Evolutionary conservation across 2,888 invertebrate species (phyloP), one percentile per base, ranked within the genome.

Genomic region (Phragmatobia fuliginosa): DNA sequence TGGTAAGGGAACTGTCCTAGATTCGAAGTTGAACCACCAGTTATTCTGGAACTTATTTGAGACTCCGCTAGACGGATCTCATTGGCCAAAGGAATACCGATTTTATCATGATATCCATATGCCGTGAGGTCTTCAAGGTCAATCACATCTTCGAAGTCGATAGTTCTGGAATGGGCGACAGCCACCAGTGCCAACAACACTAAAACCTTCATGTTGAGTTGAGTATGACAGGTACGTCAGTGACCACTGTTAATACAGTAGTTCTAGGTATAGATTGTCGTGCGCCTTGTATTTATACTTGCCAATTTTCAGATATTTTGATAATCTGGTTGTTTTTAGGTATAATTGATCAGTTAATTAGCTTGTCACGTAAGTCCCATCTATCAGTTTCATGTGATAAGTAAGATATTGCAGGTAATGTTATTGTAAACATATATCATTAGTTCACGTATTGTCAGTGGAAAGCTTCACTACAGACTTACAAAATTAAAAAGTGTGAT

Each of bases 81-180:
- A 8, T 76, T 70, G 36, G 83, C 85, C 58, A 77, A 62, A 31
- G 82, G 81, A 33, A 81, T 73, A 65, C 81, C 83, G 38, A 79
- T 63, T 67, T 71, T 80, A 28, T 63, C 36, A 36, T 78, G 68
- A 65, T 83, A 85, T 16, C 78, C 79, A n/a, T 67, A 78, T 7
- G 82, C 82, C 10, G 80, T 76, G 62, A 71, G 74, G 56, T 68
- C 69, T 33, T 75, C 70, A 1, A 66, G 49, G 16, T 69, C 72
- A 21, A 77, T 68, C 6, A 75, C 59, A 31, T 68, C 71, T 62
- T 68, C 67, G 25, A 68, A 45, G 58, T 77, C 62, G 31, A 73
- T 33, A 62, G 64, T 72, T 58, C 66, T 73, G 45, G 71, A 73
- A 60, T 63, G 68, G 31, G 76, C 76, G 16, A 74, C 70, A 18